Conservation (phyloP, 2,113 vertebrate genomes). For the Platanista minor region DNA sequence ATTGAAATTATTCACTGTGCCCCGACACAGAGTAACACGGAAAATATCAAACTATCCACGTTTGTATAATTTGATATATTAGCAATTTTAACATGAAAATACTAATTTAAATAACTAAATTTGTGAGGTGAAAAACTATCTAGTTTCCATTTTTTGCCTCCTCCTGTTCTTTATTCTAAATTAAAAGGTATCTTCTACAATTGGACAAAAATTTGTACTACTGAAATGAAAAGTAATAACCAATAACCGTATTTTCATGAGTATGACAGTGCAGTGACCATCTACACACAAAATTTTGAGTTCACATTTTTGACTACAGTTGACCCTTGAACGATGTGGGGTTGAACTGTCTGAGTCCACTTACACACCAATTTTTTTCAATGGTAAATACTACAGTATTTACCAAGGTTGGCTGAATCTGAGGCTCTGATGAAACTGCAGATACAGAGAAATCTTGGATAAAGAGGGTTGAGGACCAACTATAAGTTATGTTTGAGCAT, state of each 20-base stretch:
- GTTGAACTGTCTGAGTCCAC: neutral
- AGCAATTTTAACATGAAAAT: neutral
- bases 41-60: neutral
- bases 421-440: neutral
- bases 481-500: neutral
- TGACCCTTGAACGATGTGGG: neutral
- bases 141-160: neutral
- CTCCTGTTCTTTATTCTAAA: neutral
- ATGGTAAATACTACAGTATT: neutral
- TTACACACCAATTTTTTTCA: neutral
- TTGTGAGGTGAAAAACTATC: neutral
- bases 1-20: neutral
- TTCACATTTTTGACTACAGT: neutral
- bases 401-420: neutral
- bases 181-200: neutral
- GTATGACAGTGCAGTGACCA: neutral
- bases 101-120: neutral
- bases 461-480: neutral
- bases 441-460: neutral
- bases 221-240: neutral
- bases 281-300: neutral
- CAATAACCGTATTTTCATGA: neutral
- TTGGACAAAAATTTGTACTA: neutral
- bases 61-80: neutral
- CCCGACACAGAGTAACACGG: neutral